These are phyloP conservation scores for Idaea straminata DNA, from an alignment of 2,888 invertebrate genomes.

Conservation along the genomic window DNA sequence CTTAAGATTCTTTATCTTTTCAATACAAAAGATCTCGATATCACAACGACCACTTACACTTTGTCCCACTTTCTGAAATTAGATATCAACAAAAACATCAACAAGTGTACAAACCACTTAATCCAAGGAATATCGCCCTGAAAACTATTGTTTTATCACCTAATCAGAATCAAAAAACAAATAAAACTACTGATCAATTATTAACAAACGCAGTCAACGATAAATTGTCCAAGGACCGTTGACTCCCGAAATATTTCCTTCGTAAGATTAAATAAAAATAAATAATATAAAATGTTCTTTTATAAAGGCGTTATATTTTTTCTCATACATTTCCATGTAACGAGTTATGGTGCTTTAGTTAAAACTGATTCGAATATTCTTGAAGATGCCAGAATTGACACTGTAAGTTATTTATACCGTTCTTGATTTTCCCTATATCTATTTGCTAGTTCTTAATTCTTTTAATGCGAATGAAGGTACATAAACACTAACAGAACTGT, in stretches of 20 bases:
- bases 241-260: conserved; percentile 13
- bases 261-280: neutral
- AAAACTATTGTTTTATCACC: conserved; percentile 35
- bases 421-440: neutral
- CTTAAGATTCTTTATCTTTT: no score
- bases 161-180: conserved; percentile 35
- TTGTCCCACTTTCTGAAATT: neutral
- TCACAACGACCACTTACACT: neutral
- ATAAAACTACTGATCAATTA: conserved; percentile 36
- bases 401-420: conserved; percentile 46
- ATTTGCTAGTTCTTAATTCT: neutral
- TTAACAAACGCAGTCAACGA: conserved; percentile 35
- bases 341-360: conserved; percentile 7
- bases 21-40: neutral
- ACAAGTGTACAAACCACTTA: conserved; percentile 13
- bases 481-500: no score
- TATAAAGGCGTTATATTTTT: conserved; percentile 5
- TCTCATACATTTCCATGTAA: conserved; percentile 3
- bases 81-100: neutral
- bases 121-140: conserved; percentile 16
- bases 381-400: conserved; percentile 64
- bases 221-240: conserved; percentile 17
- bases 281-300: conserved; percentile 3
- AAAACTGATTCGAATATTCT: conserved; percentile 44
- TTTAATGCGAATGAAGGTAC: no score